These are phyloP conservation scores for Meteorus sp. DNA, from an alignment of 1,140 invertebrate species.

Conservation along the genomic window DNA sequence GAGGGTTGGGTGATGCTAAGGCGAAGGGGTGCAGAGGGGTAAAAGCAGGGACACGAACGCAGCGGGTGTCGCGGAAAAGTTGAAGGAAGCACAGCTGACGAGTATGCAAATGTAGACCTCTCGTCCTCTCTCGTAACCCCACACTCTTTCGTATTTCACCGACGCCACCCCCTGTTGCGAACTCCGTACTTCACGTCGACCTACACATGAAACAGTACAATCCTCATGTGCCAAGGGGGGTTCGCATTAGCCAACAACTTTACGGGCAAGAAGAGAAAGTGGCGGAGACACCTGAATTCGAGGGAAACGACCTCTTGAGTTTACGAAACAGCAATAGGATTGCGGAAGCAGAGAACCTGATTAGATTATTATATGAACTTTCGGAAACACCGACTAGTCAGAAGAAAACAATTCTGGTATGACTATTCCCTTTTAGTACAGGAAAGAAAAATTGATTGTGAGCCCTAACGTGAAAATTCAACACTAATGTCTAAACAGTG, in stretches of 20 bases:
- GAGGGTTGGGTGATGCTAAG: slow-evolving; percentile 7
- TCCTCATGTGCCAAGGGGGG: slow-evolving; percentile 42
- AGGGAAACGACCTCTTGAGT: background rate
- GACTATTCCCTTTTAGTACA: too few species aligned
- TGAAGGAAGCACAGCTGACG: slow-evolving; percentile 61
- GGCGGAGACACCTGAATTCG: slow-evolving; percentile 14
- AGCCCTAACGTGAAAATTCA: too few species aligned
- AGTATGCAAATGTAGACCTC: slow-evolving; percentile 57
- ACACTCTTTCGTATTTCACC: slow-evolving; percentile 28
- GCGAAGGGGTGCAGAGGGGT: slow-evolving; percentile 10
- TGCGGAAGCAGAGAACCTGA: too few species aligned
- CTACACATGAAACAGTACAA: slow-evolving; percentile 44
- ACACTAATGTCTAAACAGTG: too few species aligned
- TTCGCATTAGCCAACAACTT: slow-evolving; percentile 46
- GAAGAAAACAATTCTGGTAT: too few species aligned
- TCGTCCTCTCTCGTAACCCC: slow-evolving; percentile 29
- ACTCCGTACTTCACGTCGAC: slow-evolving; percentile 18
- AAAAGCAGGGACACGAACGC: slow-evolving; percentile 18
- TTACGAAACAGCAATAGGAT: too few species aligned
- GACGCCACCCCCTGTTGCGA: slow-evolving; percentile 3
- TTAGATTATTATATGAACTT: too few species aligned
- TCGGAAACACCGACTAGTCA: too few species aligned
- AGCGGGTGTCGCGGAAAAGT: slow-evolving; percentile 56
- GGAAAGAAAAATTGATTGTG: too few species aligned
- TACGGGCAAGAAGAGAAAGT: slow-evolving; percentile 10